Percentiles rank a stretch among this genome's conserved stretches.
phyloP scores from a whole-genome alignment of 2,888 invertebrate genomes.

The Lamproptera curius region DNA sequence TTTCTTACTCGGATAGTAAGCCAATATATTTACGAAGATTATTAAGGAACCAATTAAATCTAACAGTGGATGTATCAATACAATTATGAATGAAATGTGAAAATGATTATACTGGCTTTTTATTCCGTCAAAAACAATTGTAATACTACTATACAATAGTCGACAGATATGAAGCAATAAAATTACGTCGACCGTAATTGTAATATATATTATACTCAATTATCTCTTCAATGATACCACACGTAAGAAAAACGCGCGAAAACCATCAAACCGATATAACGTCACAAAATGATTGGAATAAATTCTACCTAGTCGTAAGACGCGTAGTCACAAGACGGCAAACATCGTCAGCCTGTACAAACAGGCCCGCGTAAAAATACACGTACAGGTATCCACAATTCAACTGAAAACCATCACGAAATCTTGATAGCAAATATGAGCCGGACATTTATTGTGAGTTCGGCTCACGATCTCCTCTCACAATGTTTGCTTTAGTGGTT shows the following conservation, averaged over 20 bases:
- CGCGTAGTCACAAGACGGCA: conserved; percentile 5
- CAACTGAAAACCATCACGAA: conserved; percentile 55
- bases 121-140: too few species aligned
- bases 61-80: too few species aligned
- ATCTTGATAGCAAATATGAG: conserved; percentile 59
- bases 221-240: not conserved
- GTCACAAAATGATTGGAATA: not conserved
- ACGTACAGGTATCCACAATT: conserved; percentile 30
- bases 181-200: too few species aligned
- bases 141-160: too few species aligned
- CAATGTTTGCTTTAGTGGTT: conserved; percentile 63
- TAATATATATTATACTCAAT: not conserved
- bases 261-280: not conserved
- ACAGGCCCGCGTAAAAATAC: conserved; percentile 10
- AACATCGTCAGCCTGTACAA: conserved; percentile 8
- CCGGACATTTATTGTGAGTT: conserved; percentile 63
- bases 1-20: too few species aligned
- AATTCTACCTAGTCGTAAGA: not conserved
- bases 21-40: too few species aligned
- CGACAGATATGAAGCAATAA: too few species aligned
- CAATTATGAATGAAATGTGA: not conserved
- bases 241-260: not conserved
- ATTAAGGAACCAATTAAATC: too few species aligned
- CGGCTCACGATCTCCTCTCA: conserved; percentile 61
- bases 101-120: too few species aligned